Conservation (phyloP, 2,888 invertebrate species). For the Spilarctia lutea region DNA sequence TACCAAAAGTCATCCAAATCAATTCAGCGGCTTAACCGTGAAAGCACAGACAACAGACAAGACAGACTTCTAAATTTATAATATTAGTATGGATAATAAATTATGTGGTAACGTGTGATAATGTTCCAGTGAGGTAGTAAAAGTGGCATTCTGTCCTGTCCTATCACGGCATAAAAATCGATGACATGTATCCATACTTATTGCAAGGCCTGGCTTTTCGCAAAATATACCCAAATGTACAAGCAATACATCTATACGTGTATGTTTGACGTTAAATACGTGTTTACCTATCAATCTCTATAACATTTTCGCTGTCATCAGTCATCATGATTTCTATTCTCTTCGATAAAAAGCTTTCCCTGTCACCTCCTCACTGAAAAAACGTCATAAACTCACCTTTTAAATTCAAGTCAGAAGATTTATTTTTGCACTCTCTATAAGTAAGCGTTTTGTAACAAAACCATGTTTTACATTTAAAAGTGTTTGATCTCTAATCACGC, state of each 20-base stretch:
- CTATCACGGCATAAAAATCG: neutral
- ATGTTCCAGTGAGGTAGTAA: neutral
- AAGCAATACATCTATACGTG: neutral
- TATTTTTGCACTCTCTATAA: neutral
- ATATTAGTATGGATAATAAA: too few relatives aligned
- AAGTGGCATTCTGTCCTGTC: neutral
- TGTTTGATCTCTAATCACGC: conserved; percentile 1
- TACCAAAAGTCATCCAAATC: too few relatives aligned
- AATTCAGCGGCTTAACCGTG: too few relatives aligned
- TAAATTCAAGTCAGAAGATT: neutral
- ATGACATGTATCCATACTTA: neutral
- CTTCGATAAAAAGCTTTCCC: neutral
- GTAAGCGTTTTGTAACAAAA: neutral
- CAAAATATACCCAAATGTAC: neutral
- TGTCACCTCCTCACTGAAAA: neutral
- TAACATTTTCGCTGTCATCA: neutral
- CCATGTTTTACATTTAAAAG: conserved; percentile 3
- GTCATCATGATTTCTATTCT: neutral
- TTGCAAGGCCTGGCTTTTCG: neutral
- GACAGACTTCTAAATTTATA: too few relatives aligned
- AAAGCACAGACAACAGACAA: too few relatives aligned
- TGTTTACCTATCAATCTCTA: neutral
- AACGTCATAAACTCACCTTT: neutral
- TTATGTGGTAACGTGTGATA: too few relatives aligned
- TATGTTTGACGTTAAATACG: neutral